A percentile compares a stretch with the other conserved stretches of the same genome.
Evolutionary conservation across 2,797 vertebrate species (phyloP).

Genomic region (Pipistrellus pygmaeus): DNA sequence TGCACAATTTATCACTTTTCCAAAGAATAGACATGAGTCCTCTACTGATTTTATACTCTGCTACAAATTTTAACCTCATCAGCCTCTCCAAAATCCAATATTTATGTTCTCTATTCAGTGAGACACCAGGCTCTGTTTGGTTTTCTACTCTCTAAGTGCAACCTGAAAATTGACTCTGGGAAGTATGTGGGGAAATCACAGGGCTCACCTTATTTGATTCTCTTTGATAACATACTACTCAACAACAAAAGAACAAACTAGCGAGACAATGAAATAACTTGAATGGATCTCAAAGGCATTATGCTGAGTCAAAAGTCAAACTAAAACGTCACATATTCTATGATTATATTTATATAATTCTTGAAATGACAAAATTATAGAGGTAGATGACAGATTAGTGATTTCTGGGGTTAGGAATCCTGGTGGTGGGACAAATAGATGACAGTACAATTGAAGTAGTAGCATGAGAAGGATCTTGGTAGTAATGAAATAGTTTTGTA

Average conservation of each 20-base stretch:
- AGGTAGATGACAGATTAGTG: background rate
- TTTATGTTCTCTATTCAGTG: background rate
- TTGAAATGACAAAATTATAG: conserved; percentile 20
- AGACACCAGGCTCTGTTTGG: background rate
- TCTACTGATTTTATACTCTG: background rate
- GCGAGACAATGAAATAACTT: background rate
- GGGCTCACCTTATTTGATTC: background rate
- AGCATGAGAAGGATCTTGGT: background rate
- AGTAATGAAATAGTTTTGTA: background rate
- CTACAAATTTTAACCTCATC: background rate
- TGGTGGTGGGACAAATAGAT: background rate
- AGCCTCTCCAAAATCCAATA: background rate
- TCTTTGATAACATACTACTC: background rate
- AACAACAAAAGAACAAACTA: background rate
- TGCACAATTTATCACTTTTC: background rate
- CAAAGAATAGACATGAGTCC: background rate
- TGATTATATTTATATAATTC: conserved; percentile 2
- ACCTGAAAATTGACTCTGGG: background rate
- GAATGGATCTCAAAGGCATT: background rate
- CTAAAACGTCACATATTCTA: background rate
- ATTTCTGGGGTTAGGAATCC: background rate
- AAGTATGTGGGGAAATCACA: background rate
- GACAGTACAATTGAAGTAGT: background rate
- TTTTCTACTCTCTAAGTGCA: background rate
- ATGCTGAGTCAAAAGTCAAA: background rate